Evolutionary conservation across 1,140 invertebrate species (phyloP), one percentile per base, ranked within the genome.

Genomic region (Diachasmimorpha longicaudata): DNA sequence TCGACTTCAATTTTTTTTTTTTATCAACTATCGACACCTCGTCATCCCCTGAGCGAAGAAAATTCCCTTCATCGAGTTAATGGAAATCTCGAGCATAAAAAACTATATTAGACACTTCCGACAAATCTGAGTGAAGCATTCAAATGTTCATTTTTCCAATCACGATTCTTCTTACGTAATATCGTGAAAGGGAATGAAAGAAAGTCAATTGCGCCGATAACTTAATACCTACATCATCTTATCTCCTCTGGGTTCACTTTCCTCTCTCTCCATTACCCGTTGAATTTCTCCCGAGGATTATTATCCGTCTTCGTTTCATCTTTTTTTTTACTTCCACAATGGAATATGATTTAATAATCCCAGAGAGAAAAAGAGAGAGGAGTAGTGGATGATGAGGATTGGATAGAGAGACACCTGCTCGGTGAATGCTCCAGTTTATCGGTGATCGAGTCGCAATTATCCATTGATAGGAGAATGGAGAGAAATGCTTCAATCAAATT

Each of bases 321-420:
- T 31, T 31, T 66, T 68, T 37, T 68, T 68, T 37, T 68, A 37
- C 16, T 68, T 66, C 72, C 75, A 80, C 80, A 82, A 83, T 80
- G 77, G 80, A 83, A 79, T 75, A 82, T 80, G 80, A 83, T 81
- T 80, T 80, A 79, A 81, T 79, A 76, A 76, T 68, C 69, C 44
- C 68, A n/a, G 48, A 72, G 52, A 76, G 69, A 70, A 67, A n/a
- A 37, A 72, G 52, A 76, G 69, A 70, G 13, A 55, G 58, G 0
- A 44, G 14, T n/a, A 44, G 48, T n/a, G 36, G 55, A 71, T 58
- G 69, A 67, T 46, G 67, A 46, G 16, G 9, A 63, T 25, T 31
- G 21, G 58, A 25, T 39, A 68, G 31, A 36, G 31, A 68, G 36
- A 37, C 58, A 39, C 66, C 66, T 37, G 25, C 31, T 68, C 36